Percentiles rank a stretch among this genome's conserved stretches.
Conservation (phyloP, 2,113 vertebrate genomes). For the Pomatorhinus ruficollis region DNA sequence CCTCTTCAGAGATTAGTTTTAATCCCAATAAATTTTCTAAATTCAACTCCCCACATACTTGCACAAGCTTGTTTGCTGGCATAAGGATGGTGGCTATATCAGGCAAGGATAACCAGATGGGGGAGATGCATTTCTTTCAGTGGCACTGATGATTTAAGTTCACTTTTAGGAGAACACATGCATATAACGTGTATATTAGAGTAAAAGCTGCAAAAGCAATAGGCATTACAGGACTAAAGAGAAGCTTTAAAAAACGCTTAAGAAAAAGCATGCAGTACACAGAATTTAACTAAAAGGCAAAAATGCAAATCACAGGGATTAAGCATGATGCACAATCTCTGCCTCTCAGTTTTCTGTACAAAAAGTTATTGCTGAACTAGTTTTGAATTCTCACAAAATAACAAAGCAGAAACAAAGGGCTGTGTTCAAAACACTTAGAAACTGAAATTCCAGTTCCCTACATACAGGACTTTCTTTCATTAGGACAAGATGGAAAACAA, state of each 20-base stretch:
- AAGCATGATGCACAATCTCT: neutral
- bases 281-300: neutral
- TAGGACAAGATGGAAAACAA: neutral
- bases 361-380: neutral
- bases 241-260: neutral
- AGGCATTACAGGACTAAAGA: neutral
- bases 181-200: neutral
- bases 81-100: neutral
- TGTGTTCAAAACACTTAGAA: neutral
- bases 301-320: neutral
- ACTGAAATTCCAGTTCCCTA: neutral
- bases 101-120: neutral
- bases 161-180: neutral
- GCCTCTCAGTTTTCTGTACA: neutral
- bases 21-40: neutral
- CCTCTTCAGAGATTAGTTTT: neutral
- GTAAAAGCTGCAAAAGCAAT: neutral
- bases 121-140: neutral
- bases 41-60: neutral
- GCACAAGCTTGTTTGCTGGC: neutral
- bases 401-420: neutral
- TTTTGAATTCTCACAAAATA: neutral
- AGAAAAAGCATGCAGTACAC: neutral
- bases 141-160: neutral
- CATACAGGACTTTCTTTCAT: neutral